phyloP scores from a whole-genome alignment of 2,113 vertebrate species.

The Ammospiza nelsoni region DNA sequence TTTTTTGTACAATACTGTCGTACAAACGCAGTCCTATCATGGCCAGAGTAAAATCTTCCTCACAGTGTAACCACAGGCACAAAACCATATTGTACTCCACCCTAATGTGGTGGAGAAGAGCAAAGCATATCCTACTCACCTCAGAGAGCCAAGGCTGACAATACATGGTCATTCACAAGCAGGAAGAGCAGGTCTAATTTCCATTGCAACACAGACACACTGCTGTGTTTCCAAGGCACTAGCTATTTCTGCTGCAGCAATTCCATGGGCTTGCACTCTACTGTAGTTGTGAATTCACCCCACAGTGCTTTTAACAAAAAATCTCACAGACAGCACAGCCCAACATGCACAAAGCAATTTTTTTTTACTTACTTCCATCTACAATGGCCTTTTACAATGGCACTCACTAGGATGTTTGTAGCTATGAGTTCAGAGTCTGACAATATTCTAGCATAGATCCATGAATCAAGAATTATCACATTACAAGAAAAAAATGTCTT shows the following conservation, averaged over 20 bases:
- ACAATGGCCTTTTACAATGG: neutral
- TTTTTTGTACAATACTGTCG: neutral
- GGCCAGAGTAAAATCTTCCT: neutral
- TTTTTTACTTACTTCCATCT: neutral
- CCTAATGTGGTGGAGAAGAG: neutral
- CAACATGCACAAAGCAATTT: neutral
- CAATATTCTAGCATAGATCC: accelerated
- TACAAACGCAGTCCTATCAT: neutral
- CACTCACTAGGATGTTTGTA: neutral
- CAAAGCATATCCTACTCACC: neutral
- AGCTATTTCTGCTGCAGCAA: neutral
- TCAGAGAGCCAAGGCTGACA: neutral
- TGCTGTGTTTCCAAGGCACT: neutral
- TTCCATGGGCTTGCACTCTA: neutral
- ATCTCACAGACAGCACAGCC: neutral
- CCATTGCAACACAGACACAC: accelerated
- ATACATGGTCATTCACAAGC: neutral
- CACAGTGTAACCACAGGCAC: neutral
- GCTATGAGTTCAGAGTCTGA: neutral
- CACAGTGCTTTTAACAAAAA: neutral
- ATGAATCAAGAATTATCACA: neutral
- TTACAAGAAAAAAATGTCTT: neutral
- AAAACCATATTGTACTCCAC: neutral
- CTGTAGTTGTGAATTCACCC: neutral
- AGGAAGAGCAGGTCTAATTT: neutral